These are phyloP conservation scores for Spermophilus dauricus DNA, from an alignment of 2,113 vertebrate genomes.

Conservation along the genomic window DNA sequence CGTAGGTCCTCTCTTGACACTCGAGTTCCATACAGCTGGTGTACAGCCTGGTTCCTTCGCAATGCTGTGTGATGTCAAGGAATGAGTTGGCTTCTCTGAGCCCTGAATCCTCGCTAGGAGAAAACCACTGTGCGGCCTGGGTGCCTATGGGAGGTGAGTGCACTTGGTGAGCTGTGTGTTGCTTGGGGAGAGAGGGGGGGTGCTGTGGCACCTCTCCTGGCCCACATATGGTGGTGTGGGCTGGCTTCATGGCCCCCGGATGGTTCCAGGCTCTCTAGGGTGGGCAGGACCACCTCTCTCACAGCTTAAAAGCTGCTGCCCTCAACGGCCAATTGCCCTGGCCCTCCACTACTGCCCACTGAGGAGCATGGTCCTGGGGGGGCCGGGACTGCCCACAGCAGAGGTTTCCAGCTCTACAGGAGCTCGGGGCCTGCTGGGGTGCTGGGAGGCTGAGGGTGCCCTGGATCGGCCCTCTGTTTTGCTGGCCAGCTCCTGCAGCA, in stretches of 20 bases:
- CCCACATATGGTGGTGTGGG: too few relatives aligned
- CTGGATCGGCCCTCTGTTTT: too few relatives aligned
- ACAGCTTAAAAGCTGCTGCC: neutral
- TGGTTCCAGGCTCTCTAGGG: neutral
- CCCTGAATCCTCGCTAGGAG: neutral
- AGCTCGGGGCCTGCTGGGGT: neutral
- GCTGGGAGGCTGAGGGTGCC: neutral
- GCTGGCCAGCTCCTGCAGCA: too few relatives aligned
- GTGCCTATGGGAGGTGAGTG: neutral
- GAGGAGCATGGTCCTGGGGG: neutral
- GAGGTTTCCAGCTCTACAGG: neutral
- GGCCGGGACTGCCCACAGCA: neutral
- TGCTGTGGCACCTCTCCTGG: neutral
- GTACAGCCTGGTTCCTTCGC: neutral
- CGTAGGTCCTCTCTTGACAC: neutral
- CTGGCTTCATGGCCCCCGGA: neutral
- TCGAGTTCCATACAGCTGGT: fast-evolving
- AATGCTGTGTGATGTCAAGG: neutral
- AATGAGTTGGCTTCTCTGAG: too few relatives aligned
- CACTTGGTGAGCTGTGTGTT: neutral
- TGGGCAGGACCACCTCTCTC: neutral
- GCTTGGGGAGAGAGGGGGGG: neutral
- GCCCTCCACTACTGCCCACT: neutral
- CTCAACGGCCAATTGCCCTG: neutral
- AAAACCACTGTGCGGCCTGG: neutral